Base-by-base conservation (phyloP, 1,140 invertebrate genomes). In the Tetramorium parvispinum region DNA sequence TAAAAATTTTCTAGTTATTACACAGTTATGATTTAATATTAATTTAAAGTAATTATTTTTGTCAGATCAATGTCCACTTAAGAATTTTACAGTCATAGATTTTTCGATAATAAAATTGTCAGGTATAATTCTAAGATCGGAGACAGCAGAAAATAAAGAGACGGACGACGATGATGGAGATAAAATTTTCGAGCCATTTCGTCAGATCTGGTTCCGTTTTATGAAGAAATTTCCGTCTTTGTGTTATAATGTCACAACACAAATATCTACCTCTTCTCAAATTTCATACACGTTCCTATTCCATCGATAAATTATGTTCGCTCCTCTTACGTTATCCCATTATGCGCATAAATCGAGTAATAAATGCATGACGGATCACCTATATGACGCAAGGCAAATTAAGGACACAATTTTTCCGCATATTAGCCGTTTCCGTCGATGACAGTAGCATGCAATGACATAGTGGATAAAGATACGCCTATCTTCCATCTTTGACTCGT, bases 321-420 rank as follows among this genome's bases (percentile, higher is more conserved):
- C 68, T 83, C 53, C 8, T 70, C 66, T 83, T 83, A 59, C 40
- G 24, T 43, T 43, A 10, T 18, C 49, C 37, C 6, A 43, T 70
- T 59, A 46, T 66, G 53, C 40, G 66, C 79, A 49, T 55, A 68
- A 68, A 43, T 46, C n/a, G 40, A 21, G 24, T 43, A 53, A 59
- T 73, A 71, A 59, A 83, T 59, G 68, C 68, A 73, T 21, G 79
- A 57, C 13, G 7, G 53, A 59, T 73, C 43, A 59, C 11, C 63
- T 73, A 11, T 49, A 21, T 27, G 49, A 59, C 18, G 66, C 53
- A 73, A 83, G 6, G 7, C 40, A 16, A 83, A 83, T 83, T 83
- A 49, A 83, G 79, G 79, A 61, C 79, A 73, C 40, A 7, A 73
- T 73, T 83, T 83, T 83, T 73, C 79, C 79, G 66, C 79, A 57